phyloP scores from a whole-genome alignment of 2,113 vertebrate genomes.

The Willisornis vidua region DNA sequence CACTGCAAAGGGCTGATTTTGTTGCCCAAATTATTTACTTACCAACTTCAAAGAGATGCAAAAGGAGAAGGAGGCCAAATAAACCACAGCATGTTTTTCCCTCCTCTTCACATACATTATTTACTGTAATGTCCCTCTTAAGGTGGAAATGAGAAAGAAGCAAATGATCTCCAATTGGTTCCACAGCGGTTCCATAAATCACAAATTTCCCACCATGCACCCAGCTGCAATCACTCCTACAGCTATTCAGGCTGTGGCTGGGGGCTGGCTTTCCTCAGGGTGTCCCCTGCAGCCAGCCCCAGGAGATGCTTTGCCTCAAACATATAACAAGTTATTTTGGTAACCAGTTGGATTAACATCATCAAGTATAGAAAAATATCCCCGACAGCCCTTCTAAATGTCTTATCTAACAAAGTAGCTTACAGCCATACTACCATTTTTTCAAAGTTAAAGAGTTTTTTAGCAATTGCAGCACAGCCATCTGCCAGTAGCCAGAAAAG shows the following conservation, averaged over 20 bases:
- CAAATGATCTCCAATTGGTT: neutral
- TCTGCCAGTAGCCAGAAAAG: neutral
- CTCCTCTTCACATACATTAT: constrained; percentile 8
- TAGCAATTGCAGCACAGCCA: neutral
- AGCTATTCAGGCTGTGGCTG: neutral
- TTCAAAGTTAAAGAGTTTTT: neutral
- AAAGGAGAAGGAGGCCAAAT: constrained; percentile 35
- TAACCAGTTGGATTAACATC: neutral
- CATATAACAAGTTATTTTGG: neutral
- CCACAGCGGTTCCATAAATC: neutral
- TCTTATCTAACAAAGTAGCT: neutral
- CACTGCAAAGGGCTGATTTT: neutral
- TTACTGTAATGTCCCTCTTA: constrained; percentile 24
- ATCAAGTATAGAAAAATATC: neutral
- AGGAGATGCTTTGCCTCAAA: neutral
- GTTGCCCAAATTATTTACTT: constrained; percentile 48
- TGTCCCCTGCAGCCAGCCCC: neutral
- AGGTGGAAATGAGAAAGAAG: neutral
- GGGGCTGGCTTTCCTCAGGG: neutral
- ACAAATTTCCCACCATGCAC: neutral
- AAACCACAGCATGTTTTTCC: neutral
- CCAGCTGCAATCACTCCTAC: neutral
- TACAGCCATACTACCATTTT: neutral
- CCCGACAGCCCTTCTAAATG: neutral
- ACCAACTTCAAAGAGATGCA: constrained; percentile 43